Conservation (phyloP, 1,140 invertebrate genomes). For the Tachypleus tridentatus region DNA sequence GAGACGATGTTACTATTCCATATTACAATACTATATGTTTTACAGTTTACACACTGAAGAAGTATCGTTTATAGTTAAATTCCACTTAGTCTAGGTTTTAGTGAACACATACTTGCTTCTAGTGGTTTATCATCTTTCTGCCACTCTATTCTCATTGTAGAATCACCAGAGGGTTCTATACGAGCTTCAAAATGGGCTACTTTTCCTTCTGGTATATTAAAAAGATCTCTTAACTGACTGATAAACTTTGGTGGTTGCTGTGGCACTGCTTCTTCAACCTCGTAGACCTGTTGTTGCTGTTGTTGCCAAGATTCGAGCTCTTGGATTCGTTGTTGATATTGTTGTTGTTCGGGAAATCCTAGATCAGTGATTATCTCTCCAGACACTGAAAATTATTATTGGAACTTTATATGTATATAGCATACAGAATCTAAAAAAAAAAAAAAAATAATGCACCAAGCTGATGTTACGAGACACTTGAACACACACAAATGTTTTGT, state of each 20-base stretch:
- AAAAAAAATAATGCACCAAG: too few species aligned
- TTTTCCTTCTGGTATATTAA: constrained; percentile 71
- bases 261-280: constrained; percentile 14
- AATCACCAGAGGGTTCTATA: constrained; percentile 83
- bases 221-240: constrained; percentile 78
- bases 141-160: constrained; percentile 87
- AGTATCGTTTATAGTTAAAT: too few species aligned
- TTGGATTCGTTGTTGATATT: constrained; percentile 84
- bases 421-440: too few species aligned
- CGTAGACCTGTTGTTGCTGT: constrained; percentile 10
- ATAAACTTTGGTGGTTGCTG: constrained; percentile 52
- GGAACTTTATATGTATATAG: too few species aligned
- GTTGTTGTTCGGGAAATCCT: constrained; percentile 80
- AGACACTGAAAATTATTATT: constrained; percentile 37
- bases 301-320: constrained; percentile 70
- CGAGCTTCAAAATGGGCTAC: constrained; percentile 92
- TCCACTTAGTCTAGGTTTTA: too few species aligned
- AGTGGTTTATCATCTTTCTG: constrained; percentile 80
- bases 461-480: too few species aligned
- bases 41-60: too few species aligned
- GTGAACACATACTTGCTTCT: constrained; percentile 51
- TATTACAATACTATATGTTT: too few species aligned
- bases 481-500: too few species aligned
- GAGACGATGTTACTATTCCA: too few species aligned
- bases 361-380: constrained; percentile 71